phyloP scores from a whole-genome alignment of 2,113 vertebrate species.

The Ptychochromis oligacanthus region DNA sequence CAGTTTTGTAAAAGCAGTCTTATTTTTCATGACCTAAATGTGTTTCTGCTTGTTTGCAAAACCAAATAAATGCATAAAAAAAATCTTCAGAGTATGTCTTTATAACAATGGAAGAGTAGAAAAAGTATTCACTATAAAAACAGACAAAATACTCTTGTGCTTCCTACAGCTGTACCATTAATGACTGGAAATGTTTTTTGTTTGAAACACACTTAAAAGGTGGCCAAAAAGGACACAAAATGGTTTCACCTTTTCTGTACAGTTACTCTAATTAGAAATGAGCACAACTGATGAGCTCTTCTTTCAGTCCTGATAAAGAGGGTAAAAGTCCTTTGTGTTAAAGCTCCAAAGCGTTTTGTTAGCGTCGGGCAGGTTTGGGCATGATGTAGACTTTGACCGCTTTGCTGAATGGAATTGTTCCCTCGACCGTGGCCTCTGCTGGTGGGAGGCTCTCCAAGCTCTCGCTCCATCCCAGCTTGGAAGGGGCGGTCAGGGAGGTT shows the following conservation, averaged over 20 bases:
- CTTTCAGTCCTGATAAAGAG: too few species aligned
- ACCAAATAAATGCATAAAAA: conserved; percentile 13
- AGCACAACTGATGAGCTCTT: not conserved
- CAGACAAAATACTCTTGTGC: not conserved
- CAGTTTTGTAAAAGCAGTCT: too few species aligned
- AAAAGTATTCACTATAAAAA: not conserved
- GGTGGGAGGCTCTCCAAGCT: conserved; percentile 78
- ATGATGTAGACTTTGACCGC: conserved; percentile 95
- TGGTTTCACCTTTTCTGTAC: not conserved
- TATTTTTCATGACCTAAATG: not conserved
- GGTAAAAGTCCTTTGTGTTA: rapidly evolving
- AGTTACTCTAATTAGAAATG: rapidly evolving
- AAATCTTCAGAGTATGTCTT: not conserved
- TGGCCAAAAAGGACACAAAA: not conserved
- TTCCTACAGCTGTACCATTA: rapidly evolving
- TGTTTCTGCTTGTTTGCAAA: conserved; percentile 19
- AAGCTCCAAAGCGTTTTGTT: not conserved
- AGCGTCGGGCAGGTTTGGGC: conserved; percentile 94
- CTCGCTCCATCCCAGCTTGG: conserved; percentile 84
- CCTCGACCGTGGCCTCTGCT: conserved; percentile 85
- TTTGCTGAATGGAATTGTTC: conserved; percentile 94
- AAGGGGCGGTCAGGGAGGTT: conserved; percentile 54
- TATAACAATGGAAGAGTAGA: conserved; percentile 1
- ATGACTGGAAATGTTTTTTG: not conserved
- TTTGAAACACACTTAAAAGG: too few species aligned